These are phyloP conservation scores for Ichneumoninae sp. DNA, from an alignment of 2,888 invertebrate species.

Conservation along the genomic window DNA sequence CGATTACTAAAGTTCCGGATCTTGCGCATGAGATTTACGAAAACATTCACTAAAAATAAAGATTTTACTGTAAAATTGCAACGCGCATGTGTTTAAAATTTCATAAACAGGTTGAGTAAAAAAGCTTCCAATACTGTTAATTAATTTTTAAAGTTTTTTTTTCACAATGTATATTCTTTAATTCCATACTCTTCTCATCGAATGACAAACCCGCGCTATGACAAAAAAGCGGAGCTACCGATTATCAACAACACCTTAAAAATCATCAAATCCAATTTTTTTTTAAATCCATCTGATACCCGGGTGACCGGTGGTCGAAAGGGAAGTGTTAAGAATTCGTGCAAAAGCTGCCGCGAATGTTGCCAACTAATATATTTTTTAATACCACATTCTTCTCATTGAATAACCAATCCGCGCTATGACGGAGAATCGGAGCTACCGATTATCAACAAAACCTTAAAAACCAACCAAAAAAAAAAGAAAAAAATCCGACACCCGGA, in stretches of 20 bases:
- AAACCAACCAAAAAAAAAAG: not conserved
- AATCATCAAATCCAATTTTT: no score
- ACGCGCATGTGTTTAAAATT: no score
- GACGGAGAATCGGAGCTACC: not conserved
- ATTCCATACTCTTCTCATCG: not conserved
- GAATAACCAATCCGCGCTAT: not conserved
- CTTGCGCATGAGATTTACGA: no score
- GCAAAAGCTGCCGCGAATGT: slow-evolving; percentile 76
- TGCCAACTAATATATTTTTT: no score
- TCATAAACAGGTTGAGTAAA: no score
- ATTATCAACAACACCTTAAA: not conserved
- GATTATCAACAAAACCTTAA: not conserved
- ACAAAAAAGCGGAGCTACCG: not conserved
- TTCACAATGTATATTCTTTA: no score
- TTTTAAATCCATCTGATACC: slow-evolving; percentile 40
- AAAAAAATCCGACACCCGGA: slow-evolving; percentile 39
- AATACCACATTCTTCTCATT: not conserved
- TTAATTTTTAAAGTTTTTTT: no score
- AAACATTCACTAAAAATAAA: no score
- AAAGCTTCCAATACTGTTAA: no score
- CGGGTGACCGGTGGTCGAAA: slow-evolving; percentile 67
- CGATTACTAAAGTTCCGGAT: not conserved
- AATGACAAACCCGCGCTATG: not conserved
- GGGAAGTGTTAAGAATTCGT: slow-evolving; percentile 73
- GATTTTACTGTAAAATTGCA: no score